Base-by-base conservation (phyloP, 2,888 invertebrate species). In the Dryocosmus kuriphilus region DNA sequence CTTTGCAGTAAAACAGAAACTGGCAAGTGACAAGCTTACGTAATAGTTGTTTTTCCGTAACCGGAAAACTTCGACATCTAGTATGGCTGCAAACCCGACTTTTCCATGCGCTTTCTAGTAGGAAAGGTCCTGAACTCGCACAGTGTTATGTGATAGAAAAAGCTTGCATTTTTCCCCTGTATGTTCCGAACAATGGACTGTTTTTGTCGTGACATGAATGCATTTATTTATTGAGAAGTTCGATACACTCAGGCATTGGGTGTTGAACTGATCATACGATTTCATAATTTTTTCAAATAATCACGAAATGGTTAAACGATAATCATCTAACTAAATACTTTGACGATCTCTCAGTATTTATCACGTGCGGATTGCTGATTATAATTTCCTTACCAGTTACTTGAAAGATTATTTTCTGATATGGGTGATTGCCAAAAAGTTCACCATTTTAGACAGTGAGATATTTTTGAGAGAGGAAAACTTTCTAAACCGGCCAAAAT, bases 161-260 rank as follows among this genome's bases (percentile, higher is more conserved):
- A 71, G 5, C 9, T 9, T 14, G 16, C 1, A 51, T 30, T 51
- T 71, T 71, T 16, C n/a, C 3, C 11, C 24, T 19, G 11, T 51
- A n/a, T 30, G 11, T 71, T 30, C 46, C 27, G 27, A 67, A 67
- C 51, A 71, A 71, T 71, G 1, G 71, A 11, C 27, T 71, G 71
- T 46, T 51, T 71, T 71, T 27, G 46, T 71, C 71, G 71, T 71
- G 51, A 71, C 67, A 71, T 46, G 51, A 46, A 71, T 71, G 30
- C 71, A 51, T 71, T 51, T 71, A 46, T 51, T 41, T 71, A 27
- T 67, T 67, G 8, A 71, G 30, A 32, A 71, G 71, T 71, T 71
- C 41, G 51, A 51, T 71, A 51, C 51, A 71, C 51, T 51, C 51
- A 7, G 30, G 19, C n/a, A 11, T 11, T 71, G 30, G 30, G 5